Conservation (phyloP, 2,888 invertebrate species). For the Linnaemya vulpina region DNA sequence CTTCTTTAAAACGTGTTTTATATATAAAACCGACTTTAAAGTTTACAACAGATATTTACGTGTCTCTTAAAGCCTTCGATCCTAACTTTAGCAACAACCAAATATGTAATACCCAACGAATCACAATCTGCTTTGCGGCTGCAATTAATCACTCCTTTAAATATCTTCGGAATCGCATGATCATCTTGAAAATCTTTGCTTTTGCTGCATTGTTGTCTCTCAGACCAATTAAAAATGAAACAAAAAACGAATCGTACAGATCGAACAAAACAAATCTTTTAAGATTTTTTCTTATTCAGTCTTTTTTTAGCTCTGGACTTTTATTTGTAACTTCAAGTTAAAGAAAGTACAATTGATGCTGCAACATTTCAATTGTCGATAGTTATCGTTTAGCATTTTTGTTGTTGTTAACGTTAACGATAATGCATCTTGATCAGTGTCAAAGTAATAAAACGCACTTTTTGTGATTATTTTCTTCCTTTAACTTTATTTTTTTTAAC, state of each 20-base stretch:
- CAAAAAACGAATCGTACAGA: constrained; percentile 9
- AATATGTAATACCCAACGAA: no score
- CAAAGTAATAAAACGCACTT: constrained; percentile 57
- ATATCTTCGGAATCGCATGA: constrained; percentile 24
- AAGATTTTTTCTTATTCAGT: constrained; percentile 38
- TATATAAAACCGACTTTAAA: no score
- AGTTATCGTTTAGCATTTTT: constrained; percentile 36
- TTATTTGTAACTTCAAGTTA: constrained; percentile 35
- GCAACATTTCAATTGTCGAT: constrained; percentile 65
- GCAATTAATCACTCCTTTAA: constrained; percentile 12
- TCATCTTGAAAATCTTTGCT: constrained; percentile 44
- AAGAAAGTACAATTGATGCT: constrained; percentile 63
- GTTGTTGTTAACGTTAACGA: constrained; percentile 13
- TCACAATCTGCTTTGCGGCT: no score
- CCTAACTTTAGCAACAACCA: no score
- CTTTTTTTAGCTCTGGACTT: background rate
- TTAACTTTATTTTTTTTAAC: background rate
- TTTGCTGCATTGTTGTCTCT: constrained; percentile 54
- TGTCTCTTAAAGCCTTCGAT: no score
- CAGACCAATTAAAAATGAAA: constrained; percentile 57
- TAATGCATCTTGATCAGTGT: constrained; percentile 63
- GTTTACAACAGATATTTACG: no score
- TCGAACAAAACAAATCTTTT: constrained; percentile 50
- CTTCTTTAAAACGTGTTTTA: no score
- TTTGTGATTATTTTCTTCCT: constrained; percentile 23